Base-by-base conservation (phyloP, 2,888 invertebrate species). In the Leptinotarsa juncta region DNA sequence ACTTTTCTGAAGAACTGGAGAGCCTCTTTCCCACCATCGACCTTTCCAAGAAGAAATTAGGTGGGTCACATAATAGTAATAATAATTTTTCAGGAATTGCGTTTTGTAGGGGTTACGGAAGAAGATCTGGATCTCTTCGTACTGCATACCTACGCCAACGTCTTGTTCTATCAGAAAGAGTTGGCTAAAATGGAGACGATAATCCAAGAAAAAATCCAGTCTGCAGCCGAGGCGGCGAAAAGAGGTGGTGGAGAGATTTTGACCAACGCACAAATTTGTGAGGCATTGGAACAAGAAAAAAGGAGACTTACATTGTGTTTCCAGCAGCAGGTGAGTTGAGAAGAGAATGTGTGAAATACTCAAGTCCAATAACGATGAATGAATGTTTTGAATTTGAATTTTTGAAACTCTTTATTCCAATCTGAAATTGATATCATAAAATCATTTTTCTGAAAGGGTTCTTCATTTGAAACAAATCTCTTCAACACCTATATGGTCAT, bases 151-250 rank as follows among this genome's bases (percentile, higher is more conserved):
- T 95, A 94, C 84, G 90, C 93, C 53, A 92, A 94, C 85, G 92
- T 96, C 4, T 89, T 94, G 74, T 93, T 92, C 81, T 91, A 95
- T 77, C 95, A 96, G 84, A 93, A 93, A 82, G 95, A 96, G 85
- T 85, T 96, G 73, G 91, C 92, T 23, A 93, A 93, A 82, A 88
- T 94, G 81, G 92, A 95, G 89, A 91, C 92, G 0, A 86, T 93
- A 32, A 90, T 91, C 26, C 91, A 92, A 78, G 86, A 91, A 75
- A 91, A 92, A 82, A 85, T 96, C 32, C 90, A 91, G 75, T 86
- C 90, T 16, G 94, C 94, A 0, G 86, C 95, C 42, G 92, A 91
- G 72, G 88, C 91, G 4, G 90, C 92, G 65, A 79, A 53, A 50
- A 77, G 65, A 42, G 92, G 92, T 42, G 93, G 92, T 66, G 88